Evolutionary conservation across 1,140 invertebrate species (phyloP), one percentile per base, ranked within the genome.

Genomic region (Musca vetustissima): DNA sequence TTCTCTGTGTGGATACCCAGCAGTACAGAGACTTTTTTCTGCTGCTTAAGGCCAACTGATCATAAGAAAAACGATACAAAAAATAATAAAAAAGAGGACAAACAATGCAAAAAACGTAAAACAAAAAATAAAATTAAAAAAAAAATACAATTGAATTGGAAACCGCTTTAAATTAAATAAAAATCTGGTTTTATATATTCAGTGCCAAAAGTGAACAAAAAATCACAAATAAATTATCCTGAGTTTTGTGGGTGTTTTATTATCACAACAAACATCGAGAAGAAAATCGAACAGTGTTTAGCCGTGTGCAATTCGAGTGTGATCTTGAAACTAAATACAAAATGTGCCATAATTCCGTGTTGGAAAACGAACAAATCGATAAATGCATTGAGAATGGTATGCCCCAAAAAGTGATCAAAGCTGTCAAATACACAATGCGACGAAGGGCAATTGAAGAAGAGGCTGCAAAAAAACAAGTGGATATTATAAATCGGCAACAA

Each of bases 301-400:
- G 1, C 6, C 13, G 36, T 43, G 36, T 43, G 36, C 28, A 9
- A n/a, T 32, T 7, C 36, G 36, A 11, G 9, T 55, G 22, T 55
- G 53, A 21, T 55, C 14, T 55, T 55, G 22, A 55, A 55, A 55
- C 13, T 28, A 64, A 64, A 69, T 71, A 76, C 65, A 76, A 80
- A 79, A 81, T 80, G 79, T 81, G 77, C 72, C 77, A 78, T 71
- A 81, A 78, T 73, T 80, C 77, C 69, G 72, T 74, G 65, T 74
- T 80, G 64, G 72, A 80, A 74, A 80, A 70, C 75, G 74, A 74
- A 69, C 76, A 79, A 75, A 81, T 81, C 71, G 76, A 81, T 69
- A 72, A 73, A 70, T 80, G 71, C 64, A 72, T 79, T 64, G 75
- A 75, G 64, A 69, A 73, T 67, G 79, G 79, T 7, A 77, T 81